Evolutionary conservation across 2,797 vertebrate species (phyloP).

Genomic region (Propithecus deckenii): DNA sequence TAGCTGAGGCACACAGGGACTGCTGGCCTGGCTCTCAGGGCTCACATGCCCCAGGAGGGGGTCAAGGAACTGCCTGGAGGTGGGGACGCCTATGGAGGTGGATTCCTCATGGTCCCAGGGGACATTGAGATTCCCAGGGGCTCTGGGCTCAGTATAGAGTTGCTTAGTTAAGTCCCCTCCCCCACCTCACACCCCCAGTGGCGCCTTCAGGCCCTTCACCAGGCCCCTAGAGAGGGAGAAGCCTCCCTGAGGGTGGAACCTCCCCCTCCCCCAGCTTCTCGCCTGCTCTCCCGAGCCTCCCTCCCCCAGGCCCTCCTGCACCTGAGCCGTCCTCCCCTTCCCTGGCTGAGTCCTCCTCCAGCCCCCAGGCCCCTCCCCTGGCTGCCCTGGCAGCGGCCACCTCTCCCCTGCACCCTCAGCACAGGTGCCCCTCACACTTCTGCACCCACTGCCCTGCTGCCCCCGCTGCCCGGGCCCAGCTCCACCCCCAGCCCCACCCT

Average conservation of each 20-base stretch:
- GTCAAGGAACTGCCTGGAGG: constrained; percentile 89
- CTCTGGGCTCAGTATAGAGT: neutral
- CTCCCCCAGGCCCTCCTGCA: too few species aligned
- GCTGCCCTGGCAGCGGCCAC: accelerated
- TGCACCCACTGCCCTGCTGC: accelerated
- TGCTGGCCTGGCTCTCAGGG: constrained; percentile 37
- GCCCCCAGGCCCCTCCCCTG: neutral
- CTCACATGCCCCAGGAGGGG: constrained; percentile 87
- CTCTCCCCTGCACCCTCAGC: accelerated
- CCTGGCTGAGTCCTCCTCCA: neutral
- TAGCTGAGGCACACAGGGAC: neutral
- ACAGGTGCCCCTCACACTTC: accelerated
- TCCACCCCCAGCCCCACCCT: neutral
- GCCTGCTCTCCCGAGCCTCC: too few species aligned
- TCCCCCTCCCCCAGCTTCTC: accelerated
- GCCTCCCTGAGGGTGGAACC: neutral
- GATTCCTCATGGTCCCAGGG: neutral
- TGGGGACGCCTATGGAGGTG: constrained; percentile 65
- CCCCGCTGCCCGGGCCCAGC: neutral
- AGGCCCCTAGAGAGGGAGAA: neutral
- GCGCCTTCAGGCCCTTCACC: neutral
- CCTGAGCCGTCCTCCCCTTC: neutral
- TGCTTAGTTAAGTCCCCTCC: neutral
- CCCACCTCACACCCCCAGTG: accelerated
- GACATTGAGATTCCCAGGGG: constrained; percentile 54